These are phyloP conservation scores for Chelonus insularis DNA, from an alignment of 1,140 invertebrate genomes.

Conservation along the genomic window DNA sequence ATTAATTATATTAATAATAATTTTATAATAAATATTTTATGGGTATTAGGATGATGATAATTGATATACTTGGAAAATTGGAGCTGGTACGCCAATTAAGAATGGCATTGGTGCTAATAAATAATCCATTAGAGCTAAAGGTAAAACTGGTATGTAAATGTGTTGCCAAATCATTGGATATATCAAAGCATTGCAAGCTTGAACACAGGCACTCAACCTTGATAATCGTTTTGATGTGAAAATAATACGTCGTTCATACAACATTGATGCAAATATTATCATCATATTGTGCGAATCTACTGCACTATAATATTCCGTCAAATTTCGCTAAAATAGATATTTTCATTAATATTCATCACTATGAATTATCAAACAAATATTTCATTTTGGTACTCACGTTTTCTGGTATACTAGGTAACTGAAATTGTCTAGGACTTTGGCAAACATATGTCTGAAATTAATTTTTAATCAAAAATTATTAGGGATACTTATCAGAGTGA, in stretches of 20 bases:
- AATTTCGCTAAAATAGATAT: constrained; percentile 75
- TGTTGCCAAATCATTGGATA: constrained; percentile 99
- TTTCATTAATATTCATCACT: constrained; percentile 16
- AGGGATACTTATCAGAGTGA: no score
- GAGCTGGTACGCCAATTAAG: constrained; percentile 87
- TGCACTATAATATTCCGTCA: constrained; percentile 95
- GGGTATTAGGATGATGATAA: constrained; percentile 23
- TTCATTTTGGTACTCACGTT: constrained; percentile 73
- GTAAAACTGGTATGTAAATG: constrained; percentile 93
- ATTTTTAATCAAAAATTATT: no score
- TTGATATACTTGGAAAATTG: constrained; percentile 74
- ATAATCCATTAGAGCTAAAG: constrained; percentile 86
- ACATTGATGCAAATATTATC: constrained; percentile 89
- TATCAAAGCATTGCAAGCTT: constrained; percentile 89
- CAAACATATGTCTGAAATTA: constrained; percentile 73
- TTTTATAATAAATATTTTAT: background rate
- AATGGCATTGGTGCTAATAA: constrained; percentile 93
- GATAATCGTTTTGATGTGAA: constrained; percentile 86
- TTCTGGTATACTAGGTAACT: constrained; percentile 89
- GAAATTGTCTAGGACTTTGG: constrained; percentile 75
- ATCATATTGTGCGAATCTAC: constrained; percentile 92
- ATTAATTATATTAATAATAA: constrained; percentile 13
- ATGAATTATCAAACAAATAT: constrained; percentile 25
- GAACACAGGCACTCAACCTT: constrained; percentile 88
- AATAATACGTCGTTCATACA: constrained; percentile 89